Base-by-base conservation (phyloP, 1,140 invertebrate species). In the Rhysida immarginata region DNA sequence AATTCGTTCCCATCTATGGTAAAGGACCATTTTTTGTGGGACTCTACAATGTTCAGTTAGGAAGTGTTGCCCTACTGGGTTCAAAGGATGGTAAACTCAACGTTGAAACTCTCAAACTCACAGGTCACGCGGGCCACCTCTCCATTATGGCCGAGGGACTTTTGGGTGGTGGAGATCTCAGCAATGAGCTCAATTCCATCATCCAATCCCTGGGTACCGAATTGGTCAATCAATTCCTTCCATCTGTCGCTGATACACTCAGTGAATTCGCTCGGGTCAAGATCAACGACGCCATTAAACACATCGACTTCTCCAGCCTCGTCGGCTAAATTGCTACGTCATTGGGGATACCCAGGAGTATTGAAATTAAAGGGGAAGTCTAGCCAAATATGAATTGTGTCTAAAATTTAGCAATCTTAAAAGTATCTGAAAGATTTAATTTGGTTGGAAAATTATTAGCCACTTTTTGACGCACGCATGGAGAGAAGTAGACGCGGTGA, bases 271-370 rank as follows among this genome's bases (percentile, higher is more conserved):
- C 45, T 23, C 14, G 14, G 13, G 14, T 18, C 8, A 48, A 23
- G 11, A 14, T 48, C 11, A 48, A 48, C 23, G 45, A 48, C 11
- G 45, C 23, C 23, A 14, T 48, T 11, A 8, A 48, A 18, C 14
- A 48, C 11, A 48, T 48, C 14, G 45, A 48, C 23, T 48, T 48
- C 14, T 8, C 11, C 21, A 48, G 21, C 21, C 8, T 48, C 45
- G 14, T 48, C 45, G 45, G 45, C 11, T 48, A 48, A 48, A 41
- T 41, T n/a, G n/a, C n/a, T n/a, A n/a, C n/a, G n/a, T n/a, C n/a
- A n/a, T n/a, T n/a, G n/a, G n/a, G n/a, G n/a, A n/a, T n/a, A n/a
- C n/a, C n/a, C n/a, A n/a, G n/a, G n/a, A n/a, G n/a, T n/a, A n/a
- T n/a, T n/a, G n/a, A n/a, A n/a, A n/a, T n/a, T n/a, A n/a, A n/a